phyloP scores from a whole-genome alignment of 1,140 invertebrate species.

The Ridgeia piscesae region DNA sequence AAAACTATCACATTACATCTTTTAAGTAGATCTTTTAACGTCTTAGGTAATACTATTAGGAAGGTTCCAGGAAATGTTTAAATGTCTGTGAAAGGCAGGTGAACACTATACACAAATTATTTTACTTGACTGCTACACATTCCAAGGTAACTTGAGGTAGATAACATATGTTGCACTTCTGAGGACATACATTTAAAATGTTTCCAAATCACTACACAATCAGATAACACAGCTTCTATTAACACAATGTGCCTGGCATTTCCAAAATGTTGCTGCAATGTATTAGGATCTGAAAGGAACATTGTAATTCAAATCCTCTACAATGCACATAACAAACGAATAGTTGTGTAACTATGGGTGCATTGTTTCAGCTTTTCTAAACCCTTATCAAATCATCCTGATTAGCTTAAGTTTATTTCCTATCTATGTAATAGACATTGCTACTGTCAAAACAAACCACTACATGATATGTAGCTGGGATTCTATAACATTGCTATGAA shows the following conservation, averaged over 20 bases:
- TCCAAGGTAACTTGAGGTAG: background rate
- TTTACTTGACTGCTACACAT: background rate
- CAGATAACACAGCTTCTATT: no score
- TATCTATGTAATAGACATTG: background rate
- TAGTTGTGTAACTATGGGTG: background rate
- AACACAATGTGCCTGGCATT: no score
- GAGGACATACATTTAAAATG: background rate
- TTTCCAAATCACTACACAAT: background rate
- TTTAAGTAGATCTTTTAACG: no score
- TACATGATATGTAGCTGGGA: background rate
- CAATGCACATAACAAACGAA: background rate
- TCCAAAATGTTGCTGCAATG: background rate
- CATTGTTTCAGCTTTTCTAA: background rate
- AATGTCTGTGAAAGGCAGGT: background rate
- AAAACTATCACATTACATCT: no score
- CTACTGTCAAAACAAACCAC: background rate
- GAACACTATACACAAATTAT: background rate
- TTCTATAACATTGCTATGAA: background rate
- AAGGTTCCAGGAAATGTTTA: background rate
- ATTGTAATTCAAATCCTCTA: background rate
- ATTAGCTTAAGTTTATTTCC: background rate
- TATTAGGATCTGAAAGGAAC: background rate
- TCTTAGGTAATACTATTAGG: no score
- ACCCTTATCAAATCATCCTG: background rate
- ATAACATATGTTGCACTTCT: background rate